Evolutionary conservation across 2,113 vertebrate genomes (phyloP), one percentile per base, ranked within the genome.

Genomic region (Tor tambroides): DNA sequence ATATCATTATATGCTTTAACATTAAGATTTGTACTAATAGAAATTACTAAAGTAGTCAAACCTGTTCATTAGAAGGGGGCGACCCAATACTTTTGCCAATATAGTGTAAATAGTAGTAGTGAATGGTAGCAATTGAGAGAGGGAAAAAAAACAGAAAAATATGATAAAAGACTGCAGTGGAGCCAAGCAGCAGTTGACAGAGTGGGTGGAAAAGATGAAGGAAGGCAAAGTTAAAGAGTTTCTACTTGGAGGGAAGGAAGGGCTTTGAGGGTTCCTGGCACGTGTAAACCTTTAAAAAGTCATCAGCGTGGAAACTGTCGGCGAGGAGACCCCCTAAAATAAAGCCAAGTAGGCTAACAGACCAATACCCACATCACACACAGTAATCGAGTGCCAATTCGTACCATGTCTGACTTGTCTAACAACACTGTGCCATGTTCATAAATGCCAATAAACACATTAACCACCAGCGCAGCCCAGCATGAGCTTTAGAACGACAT

Each of bases 151-250:
- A n/a, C 38, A 8, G 49, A 72, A 74, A 61, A 11, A 78, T 30
- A 67, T 12, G 30, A 74, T 84, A 63, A 65, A n/a, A 75, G 46
- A 80, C 30, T 38, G 8, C 54, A 76, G 56, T 28, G 32, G 56
- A 84, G 59, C 76, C 77, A 81, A 76, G 61, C 65, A 76, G 49
- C 65, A 87, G 89, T 91, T 91, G 89, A 91, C 88, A 91, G 89
- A 71, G 56, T 17, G 85, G 85, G 83, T 89, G 46, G 65, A 72
- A 81, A 84, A 38, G 61, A 90, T 87, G 61, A 86, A 89, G 65
- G 84, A 80, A 75, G 69, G 89, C 83, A 35, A 89, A 89, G 91
- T 90, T 88, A 91, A 86, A 91, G 85, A 91, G 85, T 91, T 89
- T 69, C 43, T 76, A 59, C 43, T 43, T 56, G 72, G 72, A n/a